Conservation (phyloP, 2,113 vertebrate genomes). For the Zosterops lateralis region DNA sequence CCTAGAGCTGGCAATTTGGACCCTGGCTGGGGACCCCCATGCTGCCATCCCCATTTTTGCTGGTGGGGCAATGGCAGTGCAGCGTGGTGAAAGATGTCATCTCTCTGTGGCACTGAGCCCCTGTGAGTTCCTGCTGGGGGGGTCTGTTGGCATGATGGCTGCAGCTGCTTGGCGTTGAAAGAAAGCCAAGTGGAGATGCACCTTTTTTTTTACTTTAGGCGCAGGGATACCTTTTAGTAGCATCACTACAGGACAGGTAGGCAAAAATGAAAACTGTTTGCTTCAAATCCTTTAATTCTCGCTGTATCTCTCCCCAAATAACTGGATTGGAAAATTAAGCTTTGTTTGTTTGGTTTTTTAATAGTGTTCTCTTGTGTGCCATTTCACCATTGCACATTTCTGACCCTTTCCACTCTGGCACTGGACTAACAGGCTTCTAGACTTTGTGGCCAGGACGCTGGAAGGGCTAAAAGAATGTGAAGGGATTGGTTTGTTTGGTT, state of each 20-base stretch:
- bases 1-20: not conserved
- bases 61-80: not conserved
- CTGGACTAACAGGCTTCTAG: not conserved
- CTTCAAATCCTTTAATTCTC: not conserved
- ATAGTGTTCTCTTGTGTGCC: not conserved
- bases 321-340: not conserved
- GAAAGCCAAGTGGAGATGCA: fast-evolving
- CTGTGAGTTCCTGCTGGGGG: not conserved
- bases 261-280: not conserved
- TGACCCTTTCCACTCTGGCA: not conserved
- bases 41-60: fast-evolving
- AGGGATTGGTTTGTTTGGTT: not conserved
- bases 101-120: not conserved
- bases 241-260: not conserved
- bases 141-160: fast-evolving
- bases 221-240: not conserved
- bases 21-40: not conserved
- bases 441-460: not conserved
- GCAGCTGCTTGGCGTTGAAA: fast-evolving
- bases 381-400: not conserved
- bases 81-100: fast-evolving
- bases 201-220: not conserved
- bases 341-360: not conserved
- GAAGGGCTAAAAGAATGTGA: not conserved
- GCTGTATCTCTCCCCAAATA: not conserved